These are phyloP conservation scores for Lethenteron reissneri DNA, from an alignment of 2,113 vertebrate genomes.

Conservation along the genomic window DNA sequence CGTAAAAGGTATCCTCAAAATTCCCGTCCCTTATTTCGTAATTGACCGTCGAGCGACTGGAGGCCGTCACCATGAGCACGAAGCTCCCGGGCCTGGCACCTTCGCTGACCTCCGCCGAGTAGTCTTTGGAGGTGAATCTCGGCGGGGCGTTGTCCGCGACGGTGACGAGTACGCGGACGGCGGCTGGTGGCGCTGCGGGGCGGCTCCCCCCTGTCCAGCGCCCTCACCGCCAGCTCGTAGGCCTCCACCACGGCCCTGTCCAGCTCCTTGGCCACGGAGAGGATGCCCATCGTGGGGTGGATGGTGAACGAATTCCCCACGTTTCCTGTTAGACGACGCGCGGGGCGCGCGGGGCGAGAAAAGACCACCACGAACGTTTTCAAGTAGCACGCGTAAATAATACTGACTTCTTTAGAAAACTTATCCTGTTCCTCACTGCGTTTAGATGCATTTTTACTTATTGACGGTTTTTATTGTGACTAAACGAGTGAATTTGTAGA, in stretches of 20 bases:
- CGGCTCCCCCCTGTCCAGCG: conserved; percentile 46
- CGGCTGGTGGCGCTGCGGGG: conserved; percentile 43
- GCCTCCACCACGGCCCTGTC: conserved; percentile 44
- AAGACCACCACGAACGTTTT: too few species aligned
- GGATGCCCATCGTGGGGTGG: conserved; percentile 54
- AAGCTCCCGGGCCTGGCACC: conserved; percentile 37
- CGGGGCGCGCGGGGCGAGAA: too few species aligned
- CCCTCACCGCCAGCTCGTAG: conserved; percentile 63
- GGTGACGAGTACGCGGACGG: conserved; percentile 46
- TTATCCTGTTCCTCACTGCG: too few species aligned
- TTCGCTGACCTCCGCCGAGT: conserved; percentile 64
- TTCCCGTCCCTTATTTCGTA: conserved; percentile 84
- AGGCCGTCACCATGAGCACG: conserved; percentile 43
- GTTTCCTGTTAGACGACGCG: conserved; percentile 35
- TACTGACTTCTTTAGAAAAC: too few species aligned
- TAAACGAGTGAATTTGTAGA: too few species aligned
- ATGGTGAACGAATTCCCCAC: conserved; percentile 67
- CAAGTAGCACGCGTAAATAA: too few species aligned
- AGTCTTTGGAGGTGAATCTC: conserved; percentile 52
- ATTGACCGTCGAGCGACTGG: conserved; percentile 69
- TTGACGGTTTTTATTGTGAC: too few species aligned
- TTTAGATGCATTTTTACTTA: too few species aligned
- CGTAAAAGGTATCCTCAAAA: conserved; percentile 35
- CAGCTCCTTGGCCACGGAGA: conserved; percentile 62
- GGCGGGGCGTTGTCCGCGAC: conserved; percentile 74